Evolutionary conservation across 2,888 invertebrate species (phyloP).

Genomic region (Sacculina carcini): DNA sequence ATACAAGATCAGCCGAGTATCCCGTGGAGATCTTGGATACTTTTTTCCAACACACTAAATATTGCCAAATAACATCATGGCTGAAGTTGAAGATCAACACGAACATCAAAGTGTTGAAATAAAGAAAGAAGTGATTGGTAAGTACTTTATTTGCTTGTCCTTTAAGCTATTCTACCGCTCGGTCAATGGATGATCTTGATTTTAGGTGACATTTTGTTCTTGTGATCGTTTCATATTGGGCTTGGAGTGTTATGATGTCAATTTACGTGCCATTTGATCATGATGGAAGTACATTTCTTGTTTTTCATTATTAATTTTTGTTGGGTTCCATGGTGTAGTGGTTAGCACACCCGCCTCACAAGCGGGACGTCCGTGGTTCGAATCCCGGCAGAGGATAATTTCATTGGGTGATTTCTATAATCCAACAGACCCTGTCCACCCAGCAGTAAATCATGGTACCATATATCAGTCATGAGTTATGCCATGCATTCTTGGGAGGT

Average conservation of each 20-base stretch:
- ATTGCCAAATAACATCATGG: conserved; percentile 39
- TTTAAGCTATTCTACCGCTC: not conserved
- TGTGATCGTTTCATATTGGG: not conserved
- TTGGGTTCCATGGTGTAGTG: too few relatives aligned
- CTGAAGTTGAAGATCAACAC: conserved; percentile 62
- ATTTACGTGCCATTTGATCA: too few relatives aligned
- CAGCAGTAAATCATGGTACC: too few relatives aligned
- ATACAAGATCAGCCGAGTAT: conserved; percentile 11
- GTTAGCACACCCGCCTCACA: too few relatives aligned
- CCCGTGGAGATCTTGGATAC: conserved; percentile 10
- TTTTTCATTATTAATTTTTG: not conserved
- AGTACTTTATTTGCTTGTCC: conserved; percentile 19
- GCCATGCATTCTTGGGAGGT: too few relatives aligned
- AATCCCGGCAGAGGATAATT: too few relatives aligned
- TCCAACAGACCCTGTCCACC: too few relatives aligned
- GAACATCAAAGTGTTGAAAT: conserved; percentile 42
- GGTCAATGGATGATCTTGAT: too few relatives aligned
- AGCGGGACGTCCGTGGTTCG: too few relatives aligned
- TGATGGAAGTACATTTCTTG: not conserved
- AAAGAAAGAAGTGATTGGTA: conserved; percentile 71
- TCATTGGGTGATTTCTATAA: too few relatives aligned
- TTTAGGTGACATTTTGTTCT: not conserved
- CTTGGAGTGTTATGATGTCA: not conserved
- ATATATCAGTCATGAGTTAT: too few relatives aligned
- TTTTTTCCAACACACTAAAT: conserved; percentile 11